A percentile compares a stretch with the other conserved stretches of the same genome.
Conservation (phyloP, 2,797 vertebrate species). For the Carduelis carduelis region DNA sequence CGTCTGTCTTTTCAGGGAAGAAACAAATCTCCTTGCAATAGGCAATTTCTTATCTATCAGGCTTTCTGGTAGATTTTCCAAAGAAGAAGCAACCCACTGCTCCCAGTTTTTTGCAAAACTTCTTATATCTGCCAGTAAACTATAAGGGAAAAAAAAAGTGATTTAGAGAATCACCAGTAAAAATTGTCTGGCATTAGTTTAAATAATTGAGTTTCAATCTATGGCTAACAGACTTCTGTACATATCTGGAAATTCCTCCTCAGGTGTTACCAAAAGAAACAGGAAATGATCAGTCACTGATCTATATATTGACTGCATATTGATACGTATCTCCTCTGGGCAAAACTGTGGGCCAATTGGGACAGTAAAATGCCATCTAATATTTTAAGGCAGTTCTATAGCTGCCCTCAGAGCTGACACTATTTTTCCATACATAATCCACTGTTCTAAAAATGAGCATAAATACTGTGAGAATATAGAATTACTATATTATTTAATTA, state of each 20-base stretch:
- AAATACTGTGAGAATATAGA: not conserved
- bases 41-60: conserved; percentile 92
- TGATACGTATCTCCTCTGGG: not conserved
- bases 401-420: not conserved
- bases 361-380: not conserved
- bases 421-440: not conserved
- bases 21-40: conserved; percentile 91
- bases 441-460: not conserved
- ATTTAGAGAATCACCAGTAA: not conserved
- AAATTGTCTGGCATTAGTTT: not conserved
- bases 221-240: not conserved
- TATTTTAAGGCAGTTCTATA: not conserved
- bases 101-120: conserved; percentile 99
- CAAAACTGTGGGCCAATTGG: not conserved
- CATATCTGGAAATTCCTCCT: not conserved
- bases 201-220: not conserved
- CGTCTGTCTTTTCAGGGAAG: conserved; percentile 93
- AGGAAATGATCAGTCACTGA: not conserved
- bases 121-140: conserved; percentile 93
- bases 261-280: not conserved
- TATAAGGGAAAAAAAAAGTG: conserved; percentile 48
- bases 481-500: not conserved
- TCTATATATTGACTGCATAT: not conserved
- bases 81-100: conserved; percentile 91
- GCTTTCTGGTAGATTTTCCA: conserved; percentile 93